Percentiles rank a stretch among this genome's conserved stretches.
phyloP scores from a whole-genome alignment of 2,888 invertebrate genomes.

The Actias luna region DNA sequence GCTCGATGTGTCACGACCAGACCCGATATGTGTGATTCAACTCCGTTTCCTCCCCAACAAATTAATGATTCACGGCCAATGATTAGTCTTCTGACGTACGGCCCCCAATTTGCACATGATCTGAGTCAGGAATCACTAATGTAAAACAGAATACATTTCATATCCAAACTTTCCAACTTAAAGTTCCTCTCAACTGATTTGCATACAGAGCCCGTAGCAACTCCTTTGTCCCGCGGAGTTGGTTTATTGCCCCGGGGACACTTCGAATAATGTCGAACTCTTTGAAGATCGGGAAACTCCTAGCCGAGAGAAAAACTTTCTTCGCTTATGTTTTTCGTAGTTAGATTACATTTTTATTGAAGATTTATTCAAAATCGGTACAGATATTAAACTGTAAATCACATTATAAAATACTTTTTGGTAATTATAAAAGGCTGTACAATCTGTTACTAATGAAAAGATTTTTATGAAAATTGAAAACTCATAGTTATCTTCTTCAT shows the following conservation, averaged over 20 bases:
- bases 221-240: slow-evolving; percentile 2
- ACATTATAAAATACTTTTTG: too few species aligned
- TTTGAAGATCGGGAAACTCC: background rate
- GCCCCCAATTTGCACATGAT: background rate
- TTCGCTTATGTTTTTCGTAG: background rate
- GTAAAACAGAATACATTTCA: slow-evolving; percentile 4
- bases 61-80: background rate
- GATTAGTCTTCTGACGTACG: background rate
- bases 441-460: too few species aligned
- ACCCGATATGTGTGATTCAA: too few species aligned
- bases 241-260: slow-evolving; percentile 3
- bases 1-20: too few species aligned
- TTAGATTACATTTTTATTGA: background rate
- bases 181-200: slow-evolving; percentile 3
- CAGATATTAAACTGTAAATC: too few species aligned
- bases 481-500: too few species aligned
- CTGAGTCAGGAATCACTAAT: background rate
- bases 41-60: too few species aligned
- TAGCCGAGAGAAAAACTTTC: background rate
- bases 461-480: too few species aligned
- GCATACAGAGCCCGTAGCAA: background rate
- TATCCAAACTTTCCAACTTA: slow-evolving; percentile 1
- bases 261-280: background rate
- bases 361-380: too few species aligned
- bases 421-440: too few species aligned